These are phyloP conservation scores for Heterodera schachtii DNA, from an alignment of 1,140 invertebrate genomes.

Conservation along the genomic window DNA sequence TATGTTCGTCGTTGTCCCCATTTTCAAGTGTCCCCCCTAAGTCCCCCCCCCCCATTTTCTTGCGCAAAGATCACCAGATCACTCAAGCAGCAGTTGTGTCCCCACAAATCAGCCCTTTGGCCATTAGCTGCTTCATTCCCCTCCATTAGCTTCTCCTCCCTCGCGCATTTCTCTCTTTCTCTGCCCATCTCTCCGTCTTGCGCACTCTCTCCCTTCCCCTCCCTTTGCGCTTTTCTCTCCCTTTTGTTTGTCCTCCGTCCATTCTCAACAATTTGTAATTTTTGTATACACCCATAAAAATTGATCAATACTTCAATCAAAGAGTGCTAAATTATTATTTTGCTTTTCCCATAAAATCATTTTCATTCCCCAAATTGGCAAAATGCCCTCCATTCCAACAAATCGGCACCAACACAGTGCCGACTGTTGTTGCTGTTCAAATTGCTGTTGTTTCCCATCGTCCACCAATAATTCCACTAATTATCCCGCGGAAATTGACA, in stretches of 20 bases:
- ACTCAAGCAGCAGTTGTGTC: background rate
- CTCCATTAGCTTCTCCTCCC: too few species aligned
- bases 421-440: background rate
- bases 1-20: background rate
- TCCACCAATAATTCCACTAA: background rate
- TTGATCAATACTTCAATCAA: background rate
- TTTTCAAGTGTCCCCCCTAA: background rate
- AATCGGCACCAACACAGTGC: background rate
- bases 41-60: background rate
- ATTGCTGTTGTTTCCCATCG: background rate
- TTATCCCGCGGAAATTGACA: background rate
- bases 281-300: background rate
- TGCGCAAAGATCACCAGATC: background rate
- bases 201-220: too few species aligned
- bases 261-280: constrained; percentile 4
- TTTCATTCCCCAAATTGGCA: background rate
- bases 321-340: background rate
- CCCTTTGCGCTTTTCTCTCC: background rate
- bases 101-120: background rate
- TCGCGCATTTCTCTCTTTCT: too few species aligned
- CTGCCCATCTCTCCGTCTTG: too few species aligned
- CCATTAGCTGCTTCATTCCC: too few species aligned
- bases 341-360: background rate
- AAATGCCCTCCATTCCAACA: background rate
- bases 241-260: background rate